Conservation (phyloP, 2,888 invertebrate species). For the Meliscaeva auricollis region DNA sequence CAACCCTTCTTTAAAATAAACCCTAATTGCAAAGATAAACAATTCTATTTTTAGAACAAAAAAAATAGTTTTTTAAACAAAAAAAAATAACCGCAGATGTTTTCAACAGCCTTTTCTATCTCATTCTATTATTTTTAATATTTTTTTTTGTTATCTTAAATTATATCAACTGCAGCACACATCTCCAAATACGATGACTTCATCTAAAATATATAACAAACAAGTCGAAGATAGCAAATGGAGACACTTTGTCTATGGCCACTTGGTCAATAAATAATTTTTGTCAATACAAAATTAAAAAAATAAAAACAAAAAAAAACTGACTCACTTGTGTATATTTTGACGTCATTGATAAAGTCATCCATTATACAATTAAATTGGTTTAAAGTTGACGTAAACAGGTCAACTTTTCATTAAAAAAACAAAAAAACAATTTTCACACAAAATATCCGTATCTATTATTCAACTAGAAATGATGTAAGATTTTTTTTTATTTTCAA, state of each 20-base stretch:
- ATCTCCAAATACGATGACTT: constrained; percentile 14
- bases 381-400: constrained; percentile 29
- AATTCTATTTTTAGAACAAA: background rate
- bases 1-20: background rate
- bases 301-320: constrained; percentile 13
- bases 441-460: background rate
- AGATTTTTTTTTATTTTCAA: too few relatives aligned
- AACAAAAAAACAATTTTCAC: constrained; percentile 4
- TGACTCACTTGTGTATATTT: constrained; percentile 67
- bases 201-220: constrained; percentile 5
- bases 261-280: constrained; percentile 21
- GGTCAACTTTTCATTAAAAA: constrained; percentile 8
- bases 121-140: background rate
- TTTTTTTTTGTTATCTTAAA: constrained; percentile 1
- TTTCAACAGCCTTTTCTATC: background rate
- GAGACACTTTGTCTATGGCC: constrained; percentile 39
- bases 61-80: background rate
- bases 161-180: background rate
- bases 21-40: background rate
- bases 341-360: constrained; percentile 51
- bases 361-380: constrained; percentile 46
- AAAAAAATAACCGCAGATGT: background rate
- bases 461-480: constrained; percentile 7
- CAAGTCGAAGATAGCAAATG: background rate
- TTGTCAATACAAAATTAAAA: constrained; percentile 25